phyloP scores from a whole-genome alignment of 2,797 vertebrate genomes.

The Fistularia tabacaria region DNA sequence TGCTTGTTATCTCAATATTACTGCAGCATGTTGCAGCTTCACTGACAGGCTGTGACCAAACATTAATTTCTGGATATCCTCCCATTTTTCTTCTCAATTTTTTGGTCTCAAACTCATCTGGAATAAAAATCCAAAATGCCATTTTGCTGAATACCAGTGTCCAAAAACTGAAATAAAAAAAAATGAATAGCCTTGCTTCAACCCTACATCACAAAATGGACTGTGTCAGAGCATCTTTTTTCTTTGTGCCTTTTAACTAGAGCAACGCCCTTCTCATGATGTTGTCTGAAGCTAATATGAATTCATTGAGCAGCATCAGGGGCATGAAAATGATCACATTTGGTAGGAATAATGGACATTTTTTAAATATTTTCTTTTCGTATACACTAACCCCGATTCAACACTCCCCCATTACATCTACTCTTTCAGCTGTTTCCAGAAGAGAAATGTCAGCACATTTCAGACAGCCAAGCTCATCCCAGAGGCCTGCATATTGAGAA shows the following conservation, averaged over 20 bases:
- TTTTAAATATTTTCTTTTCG: neutral
- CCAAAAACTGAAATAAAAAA: conserved; percentile 28
- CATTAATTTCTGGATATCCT: conserved; percentile 39
- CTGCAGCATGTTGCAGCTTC: conserved; percentile 36
- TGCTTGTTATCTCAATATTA: conserved; percentile 62
- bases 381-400: conserved; percentile 20
- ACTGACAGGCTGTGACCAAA: conserved; percentile 55
- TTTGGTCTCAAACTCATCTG: conserved; percentile 17
- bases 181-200: conserved; percentile 42
- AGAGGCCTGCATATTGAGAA: conserved; percentile 46
- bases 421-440: conserved; percentile 29
- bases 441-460: conserved; percentile 63
- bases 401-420: conserved; percentile 30
- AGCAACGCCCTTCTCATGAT: no score
- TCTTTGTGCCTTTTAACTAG: no score
- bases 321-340: conserved; percentile 28
- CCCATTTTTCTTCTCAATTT: neutral
- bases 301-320: conserved; percentile 11
- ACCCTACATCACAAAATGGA: conserved; percentile 22
- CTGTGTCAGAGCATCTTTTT: neutral
- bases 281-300: no score
- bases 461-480: conserved; percentile 41
- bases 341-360: conserved; percentile 39
- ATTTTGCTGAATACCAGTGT: conserved; percentile 67
- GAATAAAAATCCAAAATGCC: conserved; percentile 52